phyloP scores from a whole-genome alignment of 2,888 invertebrate species.

The Microdon myrmicae region DNA sequence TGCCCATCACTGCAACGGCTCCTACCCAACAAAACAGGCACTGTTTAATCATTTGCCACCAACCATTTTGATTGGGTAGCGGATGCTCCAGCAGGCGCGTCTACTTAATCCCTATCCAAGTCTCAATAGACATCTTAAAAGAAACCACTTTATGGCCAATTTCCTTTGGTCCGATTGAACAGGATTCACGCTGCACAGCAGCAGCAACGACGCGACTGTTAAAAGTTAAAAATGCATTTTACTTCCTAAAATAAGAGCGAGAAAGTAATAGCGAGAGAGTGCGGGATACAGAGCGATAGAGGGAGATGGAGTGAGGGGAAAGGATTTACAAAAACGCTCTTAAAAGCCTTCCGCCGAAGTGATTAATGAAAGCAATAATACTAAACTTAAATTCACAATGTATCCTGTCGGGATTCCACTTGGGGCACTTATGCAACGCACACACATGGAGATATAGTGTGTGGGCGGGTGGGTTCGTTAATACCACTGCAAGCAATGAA shows the following conservation, averaged over 20 bases:
- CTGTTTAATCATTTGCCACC: too few species aligned
- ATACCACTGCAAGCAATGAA: too few species aligned
- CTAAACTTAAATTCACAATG: slow-evolving; percentile 42
- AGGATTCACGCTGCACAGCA: slow-evolving; percentile 5
- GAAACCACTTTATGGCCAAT: slow-evolving; percentile 40
- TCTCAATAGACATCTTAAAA: slow-evolving; percentile 37
- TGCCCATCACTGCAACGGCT: too few species aligned
- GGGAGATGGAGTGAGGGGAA: slow-evolving; percentile 1
- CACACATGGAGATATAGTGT: slow-evolving; percentile 7
- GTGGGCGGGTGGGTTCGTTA: too few species aligned
- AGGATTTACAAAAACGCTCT: slow-evolving; percentile 28
- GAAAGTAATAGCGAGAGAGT: too few species aligned
- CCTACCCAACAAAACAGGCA: too few species aligned
- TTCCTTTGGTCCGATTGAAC: slow-evolving; percentile 33
- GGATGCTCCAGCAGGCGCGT: too few species aligned
- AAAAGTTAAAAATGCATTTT: slow-evolving; percentile 37
- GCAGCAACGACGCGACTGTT: slow-evolving; percentile 18
- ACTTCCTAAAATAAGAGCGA: slow-evolving; percentile 7
- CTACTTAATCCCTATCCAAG: too few species aligned
- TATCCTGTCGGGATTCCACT: slow-evolving; percentile 8
- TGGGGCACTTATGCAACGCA: slow-evolving; percentile 9
- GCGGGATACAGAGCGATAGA: too few species aligned
- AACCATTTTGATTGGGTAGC: too few species aligned
- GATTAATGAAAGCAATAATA: slow-evolving; percentile 52
- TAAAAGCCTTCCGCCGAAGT: slow-evolving; percentile 49